A percentile compares a stretch with the other conserved stretches of the same genome.
phyloP scores from a whole-genome alignment of 2,113 vertebrate genomes.

The Tupaia chinensis region DNA sequence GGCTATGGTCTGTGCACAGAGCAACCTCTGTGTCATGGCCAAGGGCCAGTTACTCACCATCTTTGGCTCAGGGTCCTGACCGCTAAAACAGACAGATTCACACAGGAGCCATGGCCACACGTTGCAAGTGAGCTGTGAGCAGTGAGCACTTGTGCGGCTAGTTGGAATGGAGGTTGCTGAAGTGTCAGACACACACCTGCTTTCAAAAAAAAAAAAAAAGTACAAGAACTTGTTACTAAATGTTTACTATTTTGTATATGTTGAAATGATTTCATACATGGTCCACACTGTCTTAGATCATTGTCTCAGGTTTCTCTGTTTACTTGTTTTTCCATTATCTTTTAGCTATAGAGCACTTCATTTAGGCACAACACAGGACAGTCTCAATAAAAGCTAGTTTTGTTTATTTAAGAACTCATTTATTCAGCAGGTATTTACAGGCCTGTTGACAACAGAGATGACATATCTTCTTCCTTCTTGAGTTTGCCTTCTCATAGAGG shows the following conservation, averaged over 20 bases:
- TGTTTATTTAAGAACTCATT: background rate
- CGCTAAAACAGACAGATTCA: background rate
- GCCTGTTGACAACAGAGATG: background rate
- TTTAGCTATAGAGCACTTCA: background rate
- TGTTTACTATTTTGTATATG: background rate
- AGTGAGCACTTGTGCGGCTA: background rate
- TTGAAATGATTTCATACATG: background rate
- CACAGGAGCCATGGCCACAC: rapidly evolving
- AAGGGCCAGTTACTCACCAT: background rate
- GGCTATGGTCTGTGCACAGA: background rate
- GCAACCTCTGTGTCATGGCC: rapidly evolving
- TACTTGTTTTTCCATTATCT: background rate
- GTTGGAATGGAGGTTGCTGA: background rate
- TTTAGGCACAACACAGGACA: background rate
- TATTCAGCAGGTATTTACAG: background rate
- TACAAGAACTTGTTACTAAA: background rate
- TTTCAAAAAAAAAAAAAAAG: background rate
- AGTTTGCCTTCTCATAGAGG: background rate
- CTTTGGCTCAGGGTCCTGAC: background rate
- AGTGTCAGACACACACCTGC: background rate
- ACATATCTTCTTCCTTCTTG: background rate
- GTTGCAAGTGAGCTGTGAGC: background rate
- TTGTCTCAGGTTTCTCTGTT: background rate
- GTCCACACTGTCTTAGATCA: background rate
- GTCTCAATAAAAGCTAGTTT: background rate